These are phyloP conservation scores for Strigops habroptila DNA, from an alignment of 2,113 vertebrate genomes.

Conservation along the genomic window DNA sequence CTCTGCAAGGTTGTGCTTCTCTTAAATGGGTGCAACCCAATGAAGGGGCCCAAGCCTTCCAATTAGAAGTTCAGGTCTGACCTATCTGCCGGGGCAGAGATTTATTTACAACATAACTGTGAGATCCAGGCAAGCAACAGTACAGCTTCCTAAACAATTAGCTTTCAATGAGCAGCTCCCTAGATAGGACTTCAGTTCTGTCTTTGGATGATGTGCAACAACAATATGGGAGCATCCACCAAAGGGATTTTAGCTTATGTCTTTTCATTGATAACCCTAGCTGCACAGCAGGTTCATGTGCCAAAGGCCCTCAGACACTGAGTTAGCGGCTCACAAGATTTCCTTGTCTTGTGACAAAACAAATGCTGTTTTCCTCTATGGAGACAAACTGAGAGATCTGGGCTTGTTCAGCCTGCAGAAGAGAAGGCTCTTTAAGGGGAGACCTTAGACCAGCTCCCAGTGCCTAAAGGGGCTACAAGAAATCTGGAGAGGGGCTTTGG, in stretches of 20 bases:
- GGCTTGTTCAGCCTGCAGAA: neutral
- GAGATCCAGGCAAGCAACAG: neutral
- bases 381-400: neutral
- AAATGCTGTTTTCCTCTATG: neutral
- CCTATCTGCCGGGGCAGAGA: neutral
- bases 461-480: neutral
- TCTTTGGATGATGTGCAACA: neutral
- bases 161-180: neutral
- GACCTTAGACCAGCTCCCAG: neutral
- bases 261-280: neutral
- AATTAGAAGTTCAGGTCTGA: neutral
- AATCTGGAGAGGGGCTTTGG: neutral
- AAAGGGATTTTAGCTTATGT: neutral
- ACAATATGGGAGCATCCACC: neutral
- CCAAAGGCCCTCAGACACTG: accelerated
- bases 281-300: neutral
- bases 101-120: neutral
- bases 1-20: neutral
- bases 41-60: neutral
- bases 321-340: too few species aligned
- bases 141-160: neutral
- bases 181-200: neutral
- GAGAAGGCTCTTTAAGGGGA: neutral
- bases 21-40: accelerated
- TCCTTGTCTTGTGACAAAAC: neutral